Evolutionary conservation across 2,113 vertebrate genomes (phyloP).

Genomic region (Strix aluco): DNA sequence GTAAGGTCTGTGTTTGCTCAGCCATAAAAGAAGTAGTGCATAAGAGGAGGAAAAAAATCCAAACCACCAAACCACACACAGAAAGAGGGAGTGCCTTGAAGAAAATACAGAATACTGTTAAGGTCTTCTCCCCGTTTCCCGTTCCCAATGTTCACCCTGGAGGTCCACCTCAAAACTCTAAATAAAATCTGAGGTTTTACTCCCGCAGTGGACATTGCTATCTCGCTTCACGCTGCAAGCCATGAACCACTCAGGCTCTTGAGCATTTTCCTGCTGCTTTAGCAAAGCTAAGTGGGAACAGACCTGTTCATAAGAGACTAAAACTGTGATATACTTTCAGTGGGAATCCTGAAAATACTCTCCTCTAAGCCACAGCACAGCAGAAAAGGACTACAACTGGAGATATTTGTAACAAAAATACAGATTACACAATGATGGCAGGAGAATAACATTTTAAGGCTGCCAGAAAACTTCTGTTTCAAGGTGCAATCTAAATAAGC

Average conservation of each 20-base stretch:
- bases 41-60: not conserved
- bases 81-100: not conserved
- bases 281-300: not conserved
- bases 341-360: not conserved
- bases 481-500: not conserved
- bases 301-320: not conserved
- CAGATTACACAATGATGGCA: not conserved
- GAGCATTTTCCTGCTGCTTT: not conserved
- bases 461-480: not conserved
- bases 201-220: accelerated
- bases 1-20: not conserved
- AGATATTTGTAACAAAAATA: not conserved
- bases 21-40: not conserved
- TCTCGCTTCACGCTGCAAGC: accelerated
- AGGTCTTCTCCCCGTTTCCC: not conserved
- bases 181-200: not conserved
- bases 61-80: not conserved
- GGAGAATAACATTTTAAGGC: not conserved
- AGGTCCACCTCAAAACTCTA: not conserved
- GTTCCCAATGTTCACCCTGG: not conserved
- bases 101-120: not conserved
- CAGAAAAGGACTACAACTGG: not conserved
- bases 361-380: not conserved
- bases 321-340: not conserved
- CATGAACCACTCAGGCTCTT: not conserved